Evolutionary conservation across 2,888 invertebrate genomes (phyloP).

Genomic region (Eilema depressum): DNA sequence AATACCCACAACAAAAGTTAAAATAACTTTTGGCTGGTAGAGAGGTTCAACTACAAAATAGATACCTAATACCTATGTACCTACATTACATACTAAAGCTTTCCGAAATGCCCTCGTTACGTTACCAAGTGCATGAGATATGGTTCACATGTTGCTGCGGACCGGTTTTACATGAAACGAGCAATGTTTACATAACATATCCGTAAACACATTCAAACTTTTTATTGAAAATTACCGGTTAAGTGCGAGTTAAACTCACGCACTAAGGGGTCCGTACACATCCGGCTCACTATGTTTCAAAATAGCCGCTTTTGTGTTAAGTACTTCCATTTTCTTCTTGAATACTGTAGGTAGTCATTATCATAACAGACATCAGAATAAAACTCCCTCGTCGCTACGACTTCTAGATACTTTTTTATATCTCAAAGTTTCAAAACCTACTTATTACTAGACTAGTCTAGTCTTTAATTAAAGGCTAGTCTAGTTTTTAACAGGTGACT

Average conservation of each 20-base stretch:
- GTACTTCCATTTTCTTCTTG: too few relatives aligned
- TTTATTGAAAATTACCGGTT: neutral
- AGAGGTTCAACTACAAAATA: too few relatives aligned
- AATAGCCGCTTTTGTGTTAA: too few relatives aligned
- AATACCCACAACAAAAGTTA: neutral
- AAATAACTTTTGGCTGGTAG: neutral
- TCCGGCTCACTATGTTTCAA: too few relatives aligned
- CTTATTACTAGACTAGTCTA: too few relatives aligned
- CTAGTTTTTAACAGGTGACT: too few relatives aligned
- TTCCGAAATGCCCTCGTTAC: constrained; percentile 46
- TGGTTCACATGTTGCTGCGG: constrained; percentile 11
- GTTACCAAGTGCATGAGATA: constrained; percentile 23
- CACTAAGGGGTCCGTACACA: neutral
- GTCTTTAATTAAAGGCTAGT: too few relatives aligned
- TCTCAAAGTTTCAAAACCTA: too few relatives aligned
- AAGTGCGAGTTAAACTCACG: neutral
- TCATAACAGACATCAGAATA: too few relatives aligned
- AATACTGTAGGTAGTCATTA: too few relatives aligned
- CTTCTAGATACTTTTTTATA: too few relatives aligned
- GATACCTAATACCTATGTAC: neutral
- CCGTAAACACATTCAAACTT: constrained; percentile 12
- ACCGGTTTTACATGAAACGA: constrained; percentile 42
- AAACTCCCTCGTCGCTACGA: too few relatives aligned
- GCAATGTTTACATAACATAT: constrained; percentile 48
- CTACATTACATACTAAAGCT: constrained; percentile 21